Conservation (phyloP, 2,888 invertebrate species). For the Ophraella communa region DNA sequence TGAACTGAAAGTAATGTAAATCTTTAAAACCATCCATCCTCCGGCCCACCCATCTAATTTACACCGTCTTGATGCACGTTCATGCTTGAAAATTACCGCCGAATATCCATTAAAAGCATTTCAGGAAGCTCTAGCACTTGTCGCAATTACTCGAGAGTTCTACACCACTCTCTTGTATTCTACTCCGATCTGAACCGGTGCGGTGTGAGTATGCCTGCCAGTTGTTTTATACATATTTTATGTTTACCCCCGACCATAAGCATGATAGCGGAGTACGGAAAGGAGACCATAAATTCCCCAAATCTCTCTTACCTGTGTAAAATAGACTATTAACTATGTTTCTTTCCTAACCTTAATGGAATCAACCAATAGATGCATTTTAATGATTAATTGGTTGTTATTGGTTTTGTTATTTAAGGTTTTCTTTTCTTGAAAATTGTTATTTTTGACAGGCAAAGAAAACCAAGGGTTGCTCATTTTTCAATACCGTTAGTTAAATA, state of each 20-base stretch:
- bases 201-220: conserved; percentile 14
- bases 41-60: conserved; percentile 3
- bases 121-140: conserved; percentile 31
- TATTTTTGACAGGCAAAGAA: too few species aligned
- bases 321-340: not conserved
- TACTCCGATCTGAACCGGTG: conserved; percentile 23
- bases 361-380: not conserved
- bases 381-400: not conserved
- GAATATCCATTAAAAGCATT: conserved; percentile 32
- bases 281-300: conserved; percentile 15
- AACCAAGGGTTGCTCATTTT: too few species aligned
- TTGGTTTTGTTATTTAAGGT: too few species aligned
- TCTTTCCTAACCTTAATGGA: not conserved
- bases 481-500: too few species aligned
- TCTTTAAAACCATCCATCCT: not conserved
- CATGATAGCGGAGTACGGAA: conserved; percentile 25
- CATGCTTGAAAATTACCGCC: conserved; percentile 20
- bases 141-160: conserved; percentile 30
- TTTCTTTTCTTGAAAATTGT: too few species aligned
- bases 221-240: conserved; percentile 35
- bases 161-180: conserved; percentile 18
- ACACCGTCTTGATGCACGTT: conserved; percentile 16
- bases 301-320: conserved; percentile 18
- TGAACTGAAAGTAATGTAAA: not conserved
- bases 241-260: conserved; percentile 25